Evolutionary conservation across 2,888 invertebrate species (phyloP), one percentile per base, ranked within the genome.

Genomic region (Diaperis boleti): DNA sequence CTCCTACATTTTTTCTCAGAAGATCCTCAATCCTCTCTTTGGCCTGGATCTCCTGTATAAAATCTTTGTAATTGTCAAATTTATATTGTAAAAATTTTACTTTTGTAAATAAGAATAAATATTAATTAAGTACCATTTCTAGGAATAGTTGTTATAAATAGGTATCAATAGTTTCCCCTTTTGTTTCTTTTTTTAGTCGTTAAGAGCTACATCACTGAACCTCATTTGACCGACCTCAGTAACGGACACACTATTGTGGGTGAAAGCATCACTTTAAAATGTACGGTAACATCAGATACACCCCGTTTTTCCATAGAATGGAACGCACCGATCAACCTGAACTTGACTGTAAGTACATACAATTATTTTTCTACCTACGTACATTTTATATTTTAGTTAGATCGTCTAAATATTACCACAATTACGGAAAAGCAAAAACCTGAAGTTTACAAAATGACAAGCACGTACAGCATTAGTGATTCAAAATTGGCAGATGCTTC

Each of bases 201-300:
- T n/a, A n/a, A n/a, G 8, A 7, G 42, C 10, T 22, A 14, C 15
- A 6, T 20, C 6, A 42, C 42, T 11, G 20, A 42, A 10, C 18
- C 22, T n/a, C 22, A n/a, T 3, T 22, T 42, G 1, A 5, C n/a
- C n/a, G 42, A 42, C 7, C 15, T 42, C 13, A 42, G n/a, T 10
- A 42, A 42, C 13, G 42, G 42, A 3, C 42, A 42, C 10, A 42
- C 42, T 10, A 20, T 20, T 4, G 20, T 10, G 1, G 42, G 42
- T 8, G 5, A 42, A 10, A 7, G 15, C 15, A 42, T 42, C 3
- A 2, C n/a, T 1, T 18, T 42, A 5, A 10, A 42, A 20, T 42
- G 42, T 18, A 11, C 18, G n/a, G 22, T 42, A 6, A 42, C 42
- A n/a, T 42, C 20, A n/a, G 10, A 18, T 7, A 6, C 18, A 2